Base-by-base conservation (phyloP, 2,888 invertebrate genomes). In the Gymnosoma rotundatum region DNA sequence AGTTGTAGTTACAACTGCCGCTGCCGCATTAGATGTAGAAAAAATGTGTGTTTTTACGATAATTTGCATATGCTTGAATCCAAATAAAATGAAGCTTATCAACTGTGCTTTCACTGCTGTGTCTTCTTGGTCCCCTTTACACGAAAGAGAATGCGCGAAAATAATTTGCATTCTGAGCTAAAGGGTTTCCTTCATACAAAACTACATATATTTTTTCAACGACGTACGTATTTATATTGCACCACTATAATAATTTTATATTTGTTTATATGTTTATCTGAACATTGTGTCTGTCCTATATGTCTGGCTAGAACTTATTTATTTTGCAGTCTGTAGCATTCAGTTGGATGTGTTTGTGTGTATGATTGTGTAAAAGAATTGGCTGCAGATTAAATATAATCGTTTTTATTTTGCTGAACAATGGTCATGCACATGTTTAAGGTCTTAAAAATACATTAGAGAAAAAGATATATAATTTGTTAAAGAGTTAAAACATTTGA, bases 131-230 rank as follows among this genome's bases (percentile, higher is more conserved):
- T 60, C 45, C 56, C n/a, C 10, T 12, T 54, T 6, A 4, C 20
- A 10, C 36, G 16, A 12, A 32, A 63, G 32, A 63, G 56, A 78
- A 78, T 78, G 70, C 69, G 69, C 42, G 56, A 78, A 48, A 78
- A 58, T 64, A 78, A 70, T 72, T 78, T 78, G 70, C 78, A 70
- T 75, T 78, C 42, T 45, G 54, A 69, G 61, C 61, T 61, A 69
- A 76, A 76, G 60, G 67, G 60, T 20, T 67, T 54, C 36, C n/a
- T 64, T 12, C 18, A 60, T 20, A 16, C 14, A 69, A 70, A 60
- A 56, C 7, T 32, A 48, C 25, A n/a, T n/a, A n/a, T n/a, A n/a
- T n/a, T 58, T 50, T 60, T 38, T 50, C 10, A 50, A 48, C 42
- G 20, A 42, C 38, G 12, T 45, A 14, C 14, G 12, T 18, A 25